Conservation (phyloP, 1,140 invertebrate species). For the Pentalonia nigronervosa region DNA sequence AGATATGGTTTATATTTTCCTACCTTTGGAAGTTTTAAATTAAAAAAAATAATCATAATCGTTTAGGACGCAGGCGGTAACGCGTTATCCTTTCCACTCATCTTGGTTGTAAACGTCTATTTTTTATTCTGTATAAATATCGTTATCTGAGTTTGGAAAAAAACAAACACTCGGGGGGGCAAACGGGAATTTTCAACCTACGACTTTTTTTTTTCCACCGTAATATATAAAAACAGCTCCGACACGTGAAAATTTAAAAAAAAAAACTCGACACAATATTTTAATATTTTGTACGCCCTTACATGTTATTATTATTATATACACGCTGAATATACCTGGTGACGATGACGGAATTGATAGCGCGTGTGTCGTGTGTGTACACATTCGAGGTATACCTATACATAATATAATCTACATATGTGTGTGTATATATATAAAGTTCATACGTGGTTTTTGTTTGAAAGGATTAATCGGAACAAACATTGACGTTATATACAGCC, state of each 20-base stretch:
- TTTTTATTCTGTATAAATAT: conserved; percentile 23
- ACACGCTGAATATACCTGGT: not conserved
- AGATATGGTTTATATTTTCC: not conserved
- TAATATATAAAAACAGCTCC: not conserved
- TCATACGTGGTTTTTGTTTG: conserved; percentile 11
- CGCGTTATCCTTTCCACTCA: not conserved
- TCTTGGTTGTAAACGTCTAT: not conserved
- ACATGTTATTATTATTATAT: not conserved
- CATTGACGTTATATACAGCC: not conserved
- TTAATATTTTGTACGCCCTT: not conserved
- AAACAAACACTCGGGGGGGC: conserved; percentile 16
- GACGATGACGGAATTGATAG: not conserved
- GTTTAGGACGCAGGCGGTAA: not conserved
- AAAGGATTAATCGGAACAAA: conserved; percentile 25
- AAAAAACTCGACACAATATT: not conserved
- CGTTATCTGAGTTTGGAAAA: conserved; percentile 21
- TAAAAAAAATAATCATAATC: conserved; percentile 21
- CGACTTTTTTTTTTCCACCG: not conserved
- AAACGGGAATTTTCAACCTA: not conserved
- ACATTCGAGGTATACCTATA: not conserved
- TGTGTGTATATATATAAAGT: not conserved
- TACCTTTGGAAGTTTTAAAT: conserved; percentile 23
- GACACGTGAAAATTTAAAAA: not conserved
- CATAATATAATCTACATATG: not conserved
- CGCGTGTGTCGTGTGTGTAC: too few species aligned